Evolutionary conservation across 2,888 invertebrate genomes (phyloP).

Genomic region (Diploptera punctata): DNA sequence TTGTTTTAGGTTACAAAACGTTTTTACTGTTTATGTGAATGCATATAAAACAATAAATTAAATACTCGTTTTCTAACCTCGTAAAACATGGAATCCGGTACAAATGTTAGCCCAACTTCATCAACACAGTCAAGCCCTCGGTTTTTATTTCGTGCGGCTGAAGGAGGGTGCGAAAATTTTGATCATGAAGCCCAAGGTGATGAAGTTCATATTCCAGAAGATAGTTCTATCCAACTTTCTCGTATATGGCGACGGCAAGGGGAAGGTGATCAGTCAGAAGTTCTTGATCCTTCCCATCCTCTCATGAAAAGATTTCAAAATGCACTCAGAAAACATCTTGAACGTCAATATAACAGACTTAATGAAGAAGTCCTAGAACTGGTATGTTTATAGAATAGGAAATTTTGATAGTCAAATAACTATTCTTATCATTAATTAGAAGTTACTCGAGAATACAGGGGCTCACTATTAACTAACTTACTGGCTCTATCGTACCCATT

Average conservation of each 20-base stretch:
- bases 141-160: neutral
- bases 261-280: conserved; percentile 53
- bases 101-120: neutral
- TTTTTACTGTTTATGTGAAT: no score
- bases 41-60: no score
- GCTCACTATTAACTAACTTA: no score
- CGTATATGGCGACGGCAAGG: neutral
- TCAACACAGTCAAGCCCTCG: neutral
- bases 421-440: no score
- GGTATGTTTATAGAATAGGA: conserved; percentile 56
- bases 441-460: no score
- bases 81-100: neutral
- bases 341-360: conserved; percentile 68
- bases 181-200: neutral
- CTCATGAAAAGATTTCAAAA: conserved; percentile 76
- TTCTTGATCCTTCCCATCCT: conserved; percentile 75
- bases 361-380: conserved; percentile 71
- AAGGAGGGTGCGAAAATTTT: neutral
- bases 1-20: neutral
- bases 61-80: no score
- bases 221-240: neutral
- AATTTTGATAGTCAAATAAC: no score
- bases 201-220: neutral
- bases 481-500: no score
- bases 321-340: conserved; percentile 69